Conservation (phyloP, 1,140 invertebrate species). For the Apis florea region DNA sequence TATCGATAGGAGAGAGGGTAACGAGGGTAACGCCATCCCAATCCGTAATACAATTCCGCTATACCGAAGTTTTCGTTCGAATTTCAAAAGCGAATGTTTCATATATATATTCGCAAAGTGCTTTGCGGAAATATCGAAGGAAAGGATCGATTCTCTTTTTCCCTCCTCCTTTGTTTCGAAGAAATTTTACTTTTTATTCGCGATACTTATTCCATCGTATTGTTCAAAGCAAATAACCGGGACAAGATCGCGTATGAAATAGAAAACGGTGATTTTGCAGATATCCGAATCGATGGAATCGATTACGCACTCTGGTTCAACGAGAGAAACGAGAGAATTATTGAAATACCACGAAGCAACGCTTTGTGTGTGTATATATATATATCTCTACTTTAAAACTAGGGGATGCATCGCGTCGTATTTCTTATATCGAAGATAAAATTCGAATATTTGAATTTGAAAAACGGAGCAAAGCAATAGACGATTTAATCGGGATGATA, state of each 20-base stretch:
- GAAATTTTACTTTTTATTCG: too few species aligned
- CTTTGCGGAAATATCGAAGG: not conserved
- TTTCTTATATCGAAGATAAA: not conserved
- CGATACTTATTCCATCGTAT: too few species aligned
- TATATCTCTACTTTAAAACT: not conserved
- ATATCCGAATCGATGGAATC: too few species aligned
- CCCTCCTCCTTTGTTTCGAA: too few species aligned
- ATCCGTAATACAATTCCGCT: not conserved
- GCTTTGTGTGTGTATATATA: not conserved
- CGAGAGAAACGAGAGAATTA: not conserved
- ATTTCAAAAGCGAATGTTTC: not conserved
- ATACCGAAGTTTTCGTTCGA: not conserved
- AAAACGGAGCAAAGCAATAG: not conserved
- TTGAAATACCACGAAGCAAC: not conserved
- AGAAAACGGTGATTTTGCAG: too few species aligned
- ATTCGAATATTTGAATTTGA: not conserved
- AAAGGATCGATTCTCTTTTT: too few species aligned
- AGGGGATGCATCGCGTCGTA: not conserved
- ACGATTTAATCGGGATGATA: not conserved
- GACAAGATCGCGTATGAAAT: too few species aligned
- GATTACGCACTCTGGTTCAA: too few species aligned
- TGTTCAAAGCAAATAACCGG: too few species aligned
- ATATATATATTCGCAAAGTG: not conserved
- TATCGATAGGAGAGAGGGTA: conserved; percentile 17
- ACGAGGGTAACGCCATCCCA: not conserved